Evolutionary conservation across 2,113 vertebrate genomes (phyloP), one percentile per base, ranked within the genome.

Genomic region (Python bivittatus): DNA sequence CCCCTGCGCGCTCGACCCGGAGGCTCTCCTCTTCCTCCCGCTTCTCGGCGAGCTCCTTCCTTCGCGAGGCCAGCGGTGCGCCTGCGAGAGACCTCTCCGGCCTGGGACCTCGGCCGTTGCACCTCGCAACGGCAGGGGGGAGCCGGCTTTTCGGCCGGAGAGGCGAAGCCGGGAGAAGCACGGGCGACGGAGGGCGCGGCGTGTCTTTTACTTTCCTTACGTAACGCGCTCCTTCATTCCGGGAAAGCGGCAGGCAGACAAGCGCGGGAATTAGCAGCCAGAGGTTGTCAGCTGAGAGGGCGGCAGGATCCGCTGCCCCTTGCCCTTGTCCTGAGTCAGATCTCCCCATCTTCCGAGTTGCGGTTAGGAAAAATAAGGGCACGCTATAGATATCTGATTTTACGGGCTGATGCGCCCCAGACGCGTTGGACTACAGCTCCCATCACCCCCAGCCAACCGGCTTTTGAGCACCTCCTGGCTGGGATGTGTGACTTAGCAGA

Each of bases 1-100:
- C 72, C 52, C 90, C 10, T 27, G 68, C 90, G 93, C 93, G 52
- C 20, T 88, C 56, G 64, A 92, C 20, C 13, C 86, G 86, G 93
- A 92, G 93, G 61, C 88, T 52, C 86, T 91, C 38, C 79, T 64
- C 85, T 44, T 87, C 8, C 44, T 64, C 0, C 0, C 9, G 22
- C 0, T 22, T 52, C 90, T 88, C 79, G 22, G 8, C 54, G n/a
- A 88, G 20, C 52, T 88, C 61, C 9, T 53, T 25, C 48, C 20
- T 25, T 90, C 44, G 88, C 12, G 84, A n/a, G 17, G 12, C 84
- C 84, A 52, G 25, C 84, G 25, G 15, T 22, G 22, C 9, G 68
- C 68, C n/a, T 17, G 68, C 15, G 60, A 20, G 33, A 22, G 6
- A 2, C 2, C 6, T 22, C 7, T 38, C 7, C 64, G 17, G 33